Percentiles rank a stretch among this genome's conserved stretches.
Conservation (phyloP, 2,888 invertebrate species). For the Agrochola circellaris region DNA sequence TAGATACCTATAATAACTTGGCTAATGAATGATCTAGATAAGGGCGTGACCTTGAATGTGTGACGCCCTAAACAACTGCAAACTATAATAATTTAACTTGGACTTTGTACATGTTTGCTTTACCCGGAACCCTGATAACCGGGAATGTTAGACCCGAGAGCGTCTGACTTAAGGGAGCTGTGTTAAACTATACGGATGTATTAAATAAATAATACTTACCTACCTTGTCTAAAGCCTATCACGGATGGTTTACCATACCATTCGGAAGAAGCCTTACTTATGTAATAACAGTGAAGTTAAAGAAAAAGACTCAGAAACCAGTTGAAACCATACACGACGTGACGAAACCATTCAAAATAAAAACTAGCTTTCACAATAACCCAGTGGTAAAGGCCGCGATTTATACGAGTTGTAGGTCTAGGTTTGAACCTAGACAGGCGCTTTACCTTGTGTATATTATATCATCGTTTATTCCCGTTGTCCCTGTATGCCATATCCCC, state of each 20-base stretch:
- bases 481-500: no score
- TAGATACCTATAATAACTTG: neutral
- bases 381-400: no score
- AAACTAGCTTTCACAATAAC: no score
- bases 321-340: no score
- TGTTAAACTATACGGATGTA: conserved; percentile 1
- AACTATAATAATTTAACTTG: conserved; percentile 61
- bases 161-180: neutral
- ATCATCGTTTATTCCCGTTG: no score
- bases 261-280: neutral
- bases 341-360: no score
- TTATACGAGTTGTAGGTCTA: no score
- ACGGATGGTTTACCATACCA: neutral
- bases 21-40: conserved; percentile 9
- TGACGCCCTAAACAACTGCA: conserved; percentile 48
- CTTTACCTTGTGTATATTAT: no score
- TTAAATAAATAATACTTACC: neutral
- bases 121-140: conserved; percentile 52
- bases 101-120: conserved; percentile 47
- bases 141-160: conserved; percentile 4
- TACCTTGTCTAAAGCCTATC: neutral
- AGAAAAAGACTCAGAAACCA: no score
- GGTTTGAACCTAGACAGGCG: no score
- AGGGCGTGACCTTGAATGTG: conserved; percentile 31
- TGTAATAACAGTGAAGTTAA: neutral